phyloP scores from a whole-genome alignment of 2,797 vertebrate species.

The Eleutherodactylus coqui region DNA sequence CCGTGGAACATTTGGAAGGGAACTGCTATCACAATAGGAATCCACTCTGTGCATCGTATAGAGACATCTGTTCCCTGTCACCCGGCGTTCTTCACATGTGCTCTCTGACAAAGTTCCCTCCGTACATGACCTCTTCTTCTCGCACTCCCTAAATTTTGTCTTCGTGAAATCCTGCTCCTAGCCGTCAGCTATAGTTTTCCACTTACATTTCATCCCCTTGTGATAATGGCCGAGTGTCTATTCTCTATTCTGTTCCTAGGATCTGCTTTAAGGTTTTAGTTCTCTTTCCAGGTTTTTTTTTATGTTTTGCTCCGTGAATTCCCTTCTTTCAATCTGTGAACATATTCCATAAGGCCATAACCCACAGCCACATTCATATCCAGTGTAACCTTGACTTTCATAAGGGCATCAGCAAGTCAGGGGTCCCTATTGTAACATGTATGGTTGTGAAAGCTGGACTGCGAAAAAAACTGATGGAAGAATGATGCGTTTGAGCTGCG shows the following conservation, averaged over 20 bases:
- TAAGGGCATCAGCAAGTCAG: conserved; percentile 24
- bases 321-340: conserved; percentile 14
- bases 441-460: too few relatives aligned
- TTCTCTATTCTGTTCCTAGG: background rate
- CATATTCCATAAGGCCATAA: conserved; percentile 21
- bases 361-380: conserved; percentile 23
- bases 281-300: conserved; percentile 27
- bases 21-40: conserved; percentile 29
- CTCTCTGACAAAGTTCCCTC: conserved; percentile 47
- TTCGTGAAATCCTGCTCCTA: conserved; percentile 35
- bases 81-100: conserved; percentile 48
- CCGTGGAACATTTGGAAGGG: conserved; percentile 31
- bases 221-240: background rate
- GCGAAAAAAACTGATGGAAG: too few relatives aligned
- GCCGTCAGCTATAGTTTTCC: conserved; percentile 37
- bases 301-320: conserved; percentile 13
- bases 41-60: conserved; percentile 18
- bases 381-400: conserved; percentile 21
- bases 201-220: conserved; percentile 35
- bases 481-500: too few relatives aligned
- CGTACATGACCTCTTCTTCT: conserved; percentile 53
- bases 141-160: conserved; percentile 49
- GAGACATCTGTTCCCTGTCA: conserved; percentile 62
- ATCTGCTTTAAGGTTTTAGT: background rate
- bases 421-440: conserved; percentile 23